Conservation (phyloP, 2,113 vertebrate species). For the Eptesicus fuscus region DNA sequence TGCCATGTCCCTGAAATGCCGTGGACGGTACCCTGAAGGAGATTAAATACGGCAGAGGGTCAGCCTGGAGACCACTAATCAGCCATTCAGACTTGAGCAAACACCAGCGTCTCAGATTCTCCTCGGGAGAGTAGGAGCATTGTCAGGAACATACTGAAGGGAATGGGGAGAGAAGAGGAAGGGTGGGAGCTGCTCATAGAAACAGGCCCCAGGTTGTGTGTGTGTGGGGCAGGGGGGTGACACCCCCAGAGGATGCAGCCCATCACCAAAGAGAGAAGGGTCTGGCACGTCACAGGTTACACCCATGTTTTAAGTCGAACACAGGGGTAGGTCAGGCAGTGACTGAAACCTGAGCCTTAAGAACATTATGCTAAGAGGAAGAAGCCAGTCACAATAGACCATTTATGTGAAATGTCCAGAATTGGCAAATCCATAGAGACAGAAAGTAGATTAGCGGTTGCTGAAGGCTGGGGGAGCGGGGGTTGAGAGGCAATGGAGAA, state of each 20-base stretch:
- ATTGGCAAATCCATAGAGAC: not conserved
- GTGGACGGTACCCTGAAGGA: not conserved
- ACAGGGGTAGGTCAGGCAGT: not conserved
- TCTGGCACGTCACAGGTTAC: not conserved
- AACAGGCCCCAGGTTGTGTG: not conserved
- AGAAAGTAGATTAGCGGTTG: not conserved
- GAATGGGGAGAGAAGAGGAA: not conserved
- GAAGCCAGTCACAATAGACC: not conserved
- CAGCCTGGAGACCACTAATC: not conserved
- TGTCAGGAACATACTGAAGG: not conserved
- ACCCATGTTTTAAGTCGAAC: not conserved
- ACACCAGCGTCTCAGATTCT: not conserved
- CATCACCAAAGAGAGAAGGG: not conserved
- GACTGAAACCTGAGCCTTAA: not conserved
- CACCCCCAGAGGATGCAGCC: not conserved
- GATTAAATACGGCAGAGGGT: not conserved
- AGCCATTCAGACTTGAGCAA: not conserved
- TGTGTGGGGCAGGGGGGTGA: not conserved
- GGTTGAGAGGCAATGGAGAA: not conserved
- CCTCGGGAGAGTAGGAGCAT: not conserved
- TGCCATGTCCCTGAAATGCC: not conserved
- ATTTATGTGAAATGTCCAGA: not conserved
- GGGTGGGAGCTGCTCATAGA: not conserved
- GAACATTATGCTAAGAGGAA: not conserved
- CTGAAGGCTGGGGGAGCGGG: not conserved